Percentiles rank a stretch among this genome's conserved stretches.
phyloP scores from a whole-genome alignment of 1,140 invertebrate species.

The Drosophila willistoni region DNA sequence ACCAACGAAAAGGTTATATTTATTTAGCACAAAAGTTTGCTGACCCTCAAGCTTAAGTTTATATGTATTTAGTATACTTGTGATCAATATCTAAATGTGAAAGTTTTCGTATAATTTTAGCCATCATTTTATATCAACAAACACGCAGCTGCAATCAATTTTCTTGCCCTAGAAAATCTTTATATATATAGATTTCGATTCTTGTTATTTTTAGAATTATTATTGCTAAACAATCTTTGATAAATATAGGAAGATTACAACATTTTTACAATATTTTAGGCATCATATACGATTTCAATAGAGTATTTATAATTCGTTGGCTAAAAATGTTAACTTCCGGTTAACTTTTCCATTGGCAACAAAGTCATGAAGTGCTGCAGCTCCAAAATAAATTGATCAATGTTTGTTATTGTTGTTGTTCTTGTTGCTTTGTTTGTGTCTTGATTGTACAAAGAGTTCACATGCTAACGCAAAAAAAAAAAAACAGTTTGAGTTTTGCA shows the following conservation, averaged over 20 bases:
- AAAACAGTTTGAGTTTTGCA: slow-evolving; percentile 38
- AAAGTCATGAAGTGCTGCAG: neutral
- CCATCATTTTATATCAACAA: too few species aligned
- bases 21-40: too few species aligned
- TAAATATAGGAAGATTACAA: too few species aligned
- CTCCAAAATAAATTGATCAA: slow-evolving; percentile 9
- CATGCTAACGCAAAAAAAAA: neutral
- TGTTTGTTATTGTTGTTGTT: slow-evolving; percentile 15
- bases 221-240: too few species aligned
- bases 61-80: too few species aligned
- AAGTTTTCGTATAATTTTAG: too few species aligned
- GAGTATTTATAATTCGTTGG: neutral
- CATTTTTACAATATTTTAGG: too few species aligned
- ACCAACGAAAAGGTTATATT: too few species aligned
- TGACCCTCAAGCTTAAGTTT: too few species aligned
- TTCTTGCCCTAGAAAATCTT: neutral
- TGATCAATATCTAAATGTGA: too few species aligned
- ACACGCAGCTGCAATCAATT: neutral
- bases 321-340: neutral
- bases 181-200: neutral
- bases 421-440: slow-evolving; percentile 34
- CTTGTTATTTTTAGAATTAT: slow-evolving; percentile 1
- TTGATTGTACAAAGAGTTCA: slow-evolving; percentile 21
- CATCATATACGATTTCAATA: neutral
- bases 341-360: slow-evolving; percentile 1